Percentiles rank a stretch among this genome's conserved stretches.
phyloP scores from a whole-genome alignment of 2,888 invertebrate genomes.

The Halictus ligatus region DNA sequence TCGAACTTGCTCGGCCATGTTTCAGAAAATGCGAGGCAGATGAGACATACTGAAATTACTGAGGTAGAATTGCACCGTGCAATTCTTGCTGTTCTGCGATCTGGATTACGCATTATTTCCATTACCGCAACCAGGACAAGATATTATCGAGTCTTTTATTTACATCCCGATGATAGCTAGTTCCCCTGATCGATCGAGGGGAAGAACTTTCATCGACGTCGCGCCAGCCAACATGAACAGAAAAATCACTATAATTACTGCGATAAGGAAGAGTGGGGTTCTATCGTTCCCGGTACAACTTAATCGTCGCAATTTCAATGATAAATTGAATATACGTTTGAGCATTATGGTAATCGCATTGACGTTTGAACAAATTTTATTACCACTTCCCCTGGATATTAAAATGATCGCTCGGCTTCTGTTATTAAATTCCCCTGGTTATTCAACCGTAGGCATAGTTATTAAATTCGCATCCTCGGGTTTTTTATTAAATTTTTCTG shows the following conservation, averaged over 20 bases:
- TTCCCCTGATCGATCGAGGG: not conserved
- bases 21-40: not conserved
- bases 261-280: not conserved
- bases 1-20: not conserved
- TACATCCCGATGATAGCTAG: not conserved
- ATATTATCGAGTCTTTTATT: not conserved
- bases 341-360: too few relatives aligned
- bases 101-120: not conserved
- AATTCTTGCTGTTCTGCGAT: not conserved
- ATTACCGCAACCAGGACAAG: not conserved
- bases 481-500: too few relatives aligned
- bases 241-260: constrained; percentile 2
- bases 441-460: too few relatives aligned
- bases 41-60: not conserved
- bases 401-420: too few relatives aligned
- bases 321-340: not conserved
- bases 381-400: too few relatives aligned
- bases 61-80: not conserved
- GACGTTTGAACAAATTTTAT: too few relatives aligned
- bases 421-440: too few relatives aligned
- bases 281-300: not conserved
- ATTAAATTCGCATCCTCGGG: too few relatives aligned
- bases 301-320: not conserved
- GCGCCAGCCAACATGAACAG: not conserved
- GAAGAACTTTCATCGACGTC: not conserved